Evolutionary conservation across 2,113 vertebrate species (phyloP), one percentile per base, ranked within the genome.

Genomic region (Rhadina sibilatrix): DNA sequence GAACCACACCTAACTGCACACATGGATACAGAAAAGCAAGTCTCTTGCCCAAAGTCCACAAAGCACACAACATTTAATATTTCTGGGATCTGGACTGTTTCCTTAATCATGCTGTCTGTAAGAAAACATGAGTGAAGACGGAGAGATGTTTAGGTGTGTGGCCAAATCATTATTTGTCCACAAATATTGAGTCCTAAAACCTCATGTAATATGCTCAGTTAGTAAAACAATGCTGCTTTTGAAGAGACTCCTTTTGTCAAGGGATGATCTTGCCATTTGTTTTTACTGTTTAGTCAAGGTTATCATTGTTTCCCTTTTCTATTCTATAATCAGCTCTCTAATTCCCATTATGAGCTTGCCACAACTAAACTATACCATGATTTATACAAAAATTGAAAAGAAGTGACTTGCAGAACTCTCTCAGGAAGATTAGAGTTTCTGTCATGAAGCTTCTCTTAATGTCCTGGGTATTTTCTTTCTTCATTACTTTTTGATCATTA

Each of bases 291-390:
- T 68, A 83, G n/a, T 77, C 74, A 96, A 96, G 77, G 53, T 89
- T 94, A 92, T 68, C 2, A 68, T 71, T 83, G 54, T 94, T 83
- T 92, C 46, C 25, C 8, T 61, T 75, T 69, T 89, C 30, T 91
- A 66, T 74, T 91, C 94, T 92, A 83, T 76, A 96, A 71, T 17
- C 33, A 82, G n/a, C 24, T 30, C 40, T 91, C 60, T 95, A 93
- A 95, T 94, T 97, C 84, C 86, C 75, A 93, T 95, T 96, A 90
- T 82, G 40, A 96, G 63, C 47, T 40, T 93, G 76, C 25, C 80
- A 84, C 18, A 93, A 80, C 63, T 96, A 97, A 97, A 97, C 96
- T 95, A 96, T 74, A 85, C 16, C 35, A n/a, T 91, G 92, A 97
- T 97, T 96, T 97, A 97, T 96, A 76, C 66, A 96, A 96, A 94